Conservation (phyloP, 2,113 vertebrate species). For the Pseudopipra pipra region DNA sequence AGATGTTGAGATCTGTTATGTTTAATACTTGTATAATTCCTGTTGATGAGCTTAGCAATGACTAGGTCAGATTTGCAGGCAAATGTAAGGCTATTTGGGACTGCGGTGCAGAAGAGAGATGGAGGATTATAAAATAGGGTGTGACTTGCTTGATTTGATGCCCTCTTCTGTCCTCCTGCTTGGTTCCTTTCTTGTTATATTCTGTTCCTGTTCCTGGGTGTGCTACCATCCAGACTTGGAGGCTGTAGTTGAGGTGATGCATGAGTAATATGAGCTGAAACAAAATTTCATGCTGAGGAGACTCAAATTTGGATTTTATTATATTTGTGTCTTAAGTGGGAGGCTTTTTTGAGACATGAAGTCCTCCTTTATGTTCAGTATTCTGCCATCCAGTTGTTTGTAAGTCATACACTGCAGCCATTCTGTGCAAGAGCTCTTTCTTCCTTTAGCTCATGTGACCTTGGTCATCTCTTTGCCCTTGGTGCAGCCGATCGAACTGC, state of each 20-base stretch:
- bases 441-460: background rate
- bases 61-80: background rate
- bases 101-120: background rate
- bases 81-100: background rate
- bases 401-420: background rate
- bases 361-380: background rate
- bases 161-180: background rate
- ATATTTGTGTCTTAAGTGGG: background rate
- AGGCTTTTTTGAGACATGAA: background rate
- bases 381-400: background rate
- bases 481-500: background rate
- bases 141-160: constrained; percentile 8
- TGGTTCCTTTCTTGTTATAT: background rate
- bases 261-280: background rate
- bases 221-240: background rate
- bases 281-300: background rate
- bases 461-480: background rate
- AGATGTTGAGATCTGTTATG: background rate
- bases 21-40: background rate
- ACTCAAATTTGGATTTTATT: background rate
- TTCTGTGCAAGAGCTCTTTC: background rate
- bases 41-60: background rate
- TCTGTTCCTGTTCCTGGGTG: background rate
- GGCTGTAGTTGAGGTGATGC: background rate
- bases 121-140: background rate